These are phyloP conservation scores for Nematolebias whitei DNA, from an alignment of 2,113 vertebrate species.

Conservation along the genomic window DNA sequence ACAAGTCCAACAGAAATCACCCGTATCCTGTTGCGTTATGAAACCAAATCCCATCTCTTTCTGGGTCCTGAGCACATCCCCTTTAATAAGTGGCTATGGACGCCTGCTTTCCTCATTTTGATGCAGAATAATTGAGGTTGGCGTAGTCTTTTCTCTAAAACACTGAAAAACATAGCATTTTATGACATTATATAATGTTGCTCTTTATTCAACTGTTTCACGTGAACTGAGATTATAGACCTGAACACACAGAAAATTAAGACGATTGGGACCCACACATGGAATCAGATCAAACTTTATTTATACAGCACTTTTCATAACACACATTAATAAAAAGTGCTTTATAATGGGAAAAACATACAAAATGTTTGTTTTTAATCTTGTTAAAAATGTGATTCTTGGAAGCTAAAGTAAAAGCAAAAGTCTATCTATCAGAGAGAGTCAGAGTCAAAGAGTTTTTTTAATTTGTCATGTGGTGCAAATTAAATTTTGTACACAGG, in stretches of 20 bases:
- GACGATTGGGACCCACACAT: too few species aligned
- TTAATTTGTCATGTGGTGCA: too few species aligned
- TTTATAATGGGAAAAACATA: too few species aligned
- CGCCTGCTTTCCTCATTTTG: conserved; percentile 41
- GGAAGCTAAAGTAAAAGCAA: too few species aligned
- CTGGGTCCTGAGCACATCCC: conserved; percentile 26
- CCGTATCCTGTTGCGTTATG: conserved; percentile 22
- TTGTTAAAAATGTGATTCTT: too few species aligned
- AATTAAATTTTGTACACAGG: too few species aligned
- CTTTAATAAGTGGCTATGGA: conserved; percentile 45
- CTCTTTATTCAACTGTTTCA: conserved; percentile 30
- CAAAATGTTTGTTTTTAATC: too few species aligned
- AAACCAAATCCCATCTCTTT: conserved; percentile 57
- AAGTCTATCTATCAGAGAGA: too few species aligned
- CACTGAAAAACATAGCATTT: conserved; percentile 28
- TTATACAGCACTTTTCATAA: too few species aligned
- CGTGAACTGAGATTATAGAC: conserved; percentile 20
- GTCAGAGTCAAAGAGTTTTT: too few species aligned
- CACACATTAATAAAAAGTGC: too few species aligned
- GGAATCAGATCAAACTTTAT: too few species aligned
- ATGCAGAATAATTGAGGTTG: conserved; percentile 60
- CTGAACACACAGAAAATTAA: not conserved
- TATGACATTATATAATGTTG: conserved; percentile 11
- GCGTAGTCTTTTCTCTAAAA: conserved; percentile 3
- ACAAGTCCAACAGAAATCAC: not conserved